Percentiles rank a stretch among this genome's conserved stretches.
Conservation (phyloP, 2,888 invertebrate species). For the Abrostola tripartita region DNA sequence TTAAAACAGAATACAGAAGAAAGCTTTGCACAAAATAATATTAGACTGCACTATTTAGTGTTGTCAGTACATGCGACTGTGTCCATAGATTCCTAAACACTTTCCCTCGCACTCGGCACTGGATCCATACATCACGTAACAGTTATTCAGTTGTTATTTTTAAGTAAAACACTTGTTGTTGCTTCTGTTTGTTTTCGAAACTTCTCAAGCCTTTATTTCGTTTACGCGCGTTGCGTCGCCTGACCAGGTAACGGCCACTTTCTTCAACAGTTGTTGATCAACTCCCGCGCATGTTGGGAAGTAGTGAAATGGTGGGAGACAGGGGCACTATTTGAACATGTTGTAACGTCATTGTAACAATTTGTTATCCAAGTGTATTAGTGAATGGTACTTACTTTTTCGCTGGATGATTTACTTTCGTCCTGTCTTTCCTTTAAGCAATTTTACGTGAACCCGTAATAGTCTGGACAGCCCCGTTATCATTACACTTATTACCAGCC, state of each 20-base stretch:
- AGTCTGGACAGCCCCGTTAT: not conserved
- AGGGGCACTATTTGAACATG: conserved; percentile 25
- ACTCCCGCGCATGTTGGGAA: conserved; percentile 71
- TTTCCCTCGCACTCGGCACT: conserved; percentile 29
- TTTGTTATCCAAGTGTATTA: conserved; percentile 5
- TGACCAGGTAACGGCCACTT: conserved; percentile 68
- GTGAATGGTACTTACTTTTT: conserved; percentile 8
- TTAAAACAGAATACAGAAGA: conserved; percentile 56
- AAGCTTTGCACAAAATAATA: conserved; percentile 44
- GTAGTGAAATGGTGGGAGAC: conserved; percentile 72
- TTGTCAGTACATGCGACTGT: conserved; percentile 20
- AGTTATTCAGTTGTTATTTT: conserved; percentile 6
- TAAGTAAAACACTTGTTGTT: conserved; percentile 18
- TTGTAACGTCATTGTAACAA: conserved; percentile 14
- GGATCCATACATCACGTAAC: conserved; percentile 26
- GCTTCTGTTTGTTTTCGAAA: conserved; percentile 27
- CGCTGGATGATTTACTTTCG: not conserved
- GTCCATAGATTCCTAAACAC: conserved; percentile 35
- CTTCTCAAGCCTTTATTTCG: conserved; percentile 31
- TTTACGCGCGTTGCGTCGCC: conserved; percentile 17
- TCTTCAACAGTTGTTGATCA: conserved; percentile 66
- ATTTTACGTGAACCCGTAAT: not conserved
- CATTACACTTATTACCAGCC: no score
- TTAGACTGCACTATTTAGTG: conserved; percentile 24
- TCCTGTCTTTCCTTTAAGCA: not conserved